Percentiles rank a stretch among this genome's conserved stretches.
These are phyloP conservation scores for Rhinoderma darwinii DNA, from an alignment of 2,113 vertebrate species.

Conservation along the genomic window DNA sequence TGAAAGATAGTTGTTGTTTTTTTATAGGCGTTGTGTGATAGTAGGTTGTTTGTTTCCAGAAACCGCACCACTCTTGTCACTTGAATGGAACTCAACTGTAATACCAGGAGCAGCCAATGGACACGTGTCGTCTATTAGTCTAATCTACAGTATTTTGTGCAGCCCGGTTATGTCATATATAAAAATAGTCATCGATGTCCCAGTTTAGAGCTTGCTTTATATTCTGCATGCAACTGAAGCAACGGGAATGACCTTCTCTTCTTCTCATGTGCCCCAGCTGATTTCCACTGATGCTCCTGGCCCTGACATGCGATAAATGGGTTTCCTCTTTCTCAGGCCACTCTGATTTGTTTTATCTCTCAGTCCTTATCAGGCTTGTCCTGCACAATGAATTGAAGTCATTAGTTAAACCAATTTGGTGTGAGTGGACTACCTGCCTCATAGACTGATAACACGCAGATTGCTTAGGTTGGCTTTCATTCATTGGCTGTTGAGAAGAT, in stretches of 20 bases:
- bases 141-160: background rate
- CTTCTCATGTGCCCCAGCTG: background rate
- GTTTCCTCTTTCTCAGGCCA: background rate
- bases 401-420: slow-evolving; percentile 29
- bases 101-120: too few relatives aligned
- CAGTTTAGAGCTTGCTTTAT: background rate
- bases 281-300: background rate
- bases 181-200: background rate
- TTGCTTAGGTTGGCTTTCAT: background rate
- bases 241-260: background rate
- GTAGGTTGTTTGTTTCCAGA: too few relatives aligned
- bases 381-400: slow-evolving; percentile 35
- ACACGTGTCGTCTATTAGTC: too few relatives aligned
- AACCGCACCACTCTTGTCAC: too few relatives aligned
- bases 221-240: background rate
- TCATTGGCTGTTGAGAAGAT: background rate
- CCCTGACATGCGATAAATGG: slow-evolving; percentile 20
- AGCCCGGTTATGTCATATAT: too few relatives aligned
- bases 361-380: slow-evolving; percentile 8
- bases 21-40: too few relatives aligned
- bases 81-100: too few relatives aligned
- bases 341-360: background rate
- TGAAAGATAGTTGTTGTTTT: too few relatives aligned
- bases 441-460: background rate
- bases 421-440: slow-evolving; percentile 22